Evolutionary conservation across 2,888 invertebrate genomes (phyloP).

Genomic region (Germaria angustata): DNA sequence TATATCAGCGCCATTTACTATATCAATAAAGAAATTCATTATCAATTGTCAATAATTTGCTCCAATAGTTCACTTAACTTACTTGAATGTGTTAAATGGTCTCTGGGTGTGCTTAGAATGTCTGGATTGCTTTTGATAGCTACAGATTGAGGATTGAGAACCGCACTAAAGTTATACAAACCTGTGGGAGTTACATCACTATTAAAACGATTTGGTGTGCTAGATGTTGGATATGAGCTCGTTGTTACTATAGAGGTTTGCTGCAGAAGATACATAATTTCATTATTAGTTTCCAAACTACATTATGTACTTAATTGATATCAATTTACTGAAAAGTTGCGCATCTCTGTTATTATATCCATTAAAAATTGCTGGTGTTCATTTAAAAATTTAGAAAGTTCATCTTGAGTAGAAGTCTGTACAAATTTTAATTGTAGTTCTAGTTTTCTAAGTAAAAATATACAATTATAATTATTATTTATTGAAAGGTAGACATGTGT

Average conservation of each 20-base stretch:
- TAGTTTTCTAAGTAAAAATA: slow-evolving; percentile 72
- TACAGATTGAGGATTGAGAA: slow-evolving; percentile 42
- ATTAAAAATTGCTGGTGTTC: slow-evolving; percentile 76
- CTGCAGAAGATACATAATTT: not conserved
- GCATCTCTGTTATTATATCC: slow-evolving; percentile 77
- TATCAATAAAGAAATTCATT: not conserved
- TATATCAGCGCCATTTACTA: slow-evolving; percentile 79
- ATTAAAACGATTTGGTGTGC: slow-evolving; percentile 76
- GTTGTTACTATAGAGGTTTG: slow-evolving; percentile 64
- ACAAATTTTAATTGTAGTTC: slow-evolving; percentile 74
- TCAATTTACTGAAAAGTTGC: slow-evolving; percentile 75
- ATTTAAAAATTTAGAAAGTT: slow-evolving; percentile 75
- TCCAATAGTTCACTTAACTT: slow-evolving; percentile 68
- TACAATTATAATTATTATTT: not conserved
- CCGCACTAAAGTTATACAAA: slow-evolving; percentile 54
- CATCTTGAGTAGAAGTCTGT: slow-evolving; percentile 72
- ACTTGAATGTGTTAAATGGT: slow-evolving; percentile 74
- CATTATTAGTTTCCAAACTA: not conserved
- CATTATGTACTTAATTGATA: not conserved
- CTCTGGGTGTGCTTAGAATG: slow-evolving; percentile 66
- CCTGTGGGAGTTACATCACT: slow-evolving; percentile 20
- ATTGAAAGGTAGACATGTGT: not conserved
- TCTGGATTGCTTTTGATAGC: not conserved
- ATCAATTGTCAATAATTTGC: not conserved
- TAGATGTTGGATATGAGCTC: slow-evolving; percentile 72